Evolutionary conservation across 2,113 vertebrate genomes (phyloP).

Genomic region (Gymnogyps californianus): DNA sequence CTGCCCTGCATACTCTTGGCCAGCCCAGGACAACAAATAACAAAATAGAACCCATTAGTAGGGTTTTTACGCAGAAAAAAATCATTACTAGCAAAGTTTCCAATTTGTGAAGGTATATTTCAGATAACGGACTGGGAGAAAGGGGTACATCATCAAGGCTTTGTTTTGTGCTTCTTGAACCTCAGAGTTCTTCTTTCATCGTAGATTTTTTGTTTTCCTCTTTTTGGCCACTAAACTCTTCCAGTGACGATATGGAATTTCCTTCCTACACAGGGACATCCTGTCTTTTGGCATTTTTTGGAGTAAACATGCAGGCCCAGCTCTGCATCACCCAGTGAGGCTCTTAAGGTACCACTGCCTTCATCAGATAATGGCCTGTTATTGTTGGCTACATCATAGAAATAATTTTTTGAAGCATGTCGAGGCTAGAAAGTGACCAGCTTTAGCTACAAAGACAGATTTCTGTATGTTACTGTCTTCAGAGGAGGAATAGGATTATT

Average conservation of each 20-base stretch:
- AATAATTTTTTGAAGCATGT: neutral
- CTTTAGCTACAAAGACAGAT: neutral
- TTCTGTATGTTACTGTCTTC: neutral
- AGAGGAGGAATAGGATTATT: neutral
- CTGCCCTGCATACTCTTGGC: neutral
- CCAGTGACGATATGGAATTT: neutral
- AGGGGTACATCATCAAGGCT: neutral
- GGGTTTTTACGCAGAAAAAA: neutral
- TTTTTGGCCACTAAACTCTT: neutral
- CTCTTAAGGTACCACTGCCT: neutral
- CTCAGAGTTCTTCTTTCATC: neutral
- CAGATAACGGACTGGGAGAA: neutral
- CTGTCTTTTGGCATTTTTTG: neutral
- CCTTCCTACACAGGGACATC: neutral
- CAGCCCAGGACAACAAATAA: neutral
- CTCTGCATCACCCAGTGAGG: neutral
- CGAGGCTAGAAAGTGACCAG: neutral
- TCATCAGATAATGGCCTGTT: neutral
- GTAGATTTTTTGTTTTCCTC: neutral
- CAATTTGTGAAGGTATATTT: neutral
- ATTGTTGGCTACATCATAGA: neutral
- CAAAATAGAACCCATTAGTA: neutral
- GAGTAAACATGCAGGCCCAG: neutral
- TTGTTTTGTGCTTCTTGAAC: neutral
- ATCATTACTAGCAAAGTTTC: neutral